Percentiles rank a stretch among this genome's conserved stretches.
These are phyloP conservation scores for Myiotriccus ornatus DNA, from an alignment of 2,797 vertebrate genomes.

Conservation along the genomic window DNA sequence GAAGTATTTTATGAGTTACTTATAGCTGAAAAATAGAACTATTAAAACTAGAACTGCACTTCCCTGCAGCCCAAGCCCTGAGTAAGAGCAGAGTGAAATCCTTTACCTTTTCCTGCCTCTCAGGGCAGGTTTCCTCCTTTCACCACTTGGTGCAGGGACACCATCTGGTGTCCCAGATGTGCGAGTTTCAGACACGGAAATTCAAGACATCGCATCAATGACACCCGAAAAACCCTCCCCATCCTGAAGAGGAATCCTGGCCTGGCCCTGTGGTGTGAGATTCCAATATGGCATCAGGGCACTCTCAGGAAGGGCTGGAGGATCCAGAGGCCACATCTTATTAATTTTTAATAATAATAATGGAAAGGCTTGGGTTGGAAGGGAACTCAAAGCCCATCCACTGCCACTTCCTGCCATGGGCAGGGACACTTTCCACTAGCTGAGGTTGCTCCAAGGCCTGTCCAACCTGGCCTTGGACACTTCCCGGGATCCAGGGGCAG, in stretches of 20 bases:
- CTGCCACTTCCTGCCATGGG: neutral
- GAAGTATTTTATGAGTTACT: rapidly evolving
- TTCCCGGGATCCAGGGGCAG: neutral
- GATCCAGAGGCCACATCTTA: neutral
- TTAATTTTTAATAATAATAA: neutral
- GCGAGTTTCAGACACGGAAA: rapidly evolving
- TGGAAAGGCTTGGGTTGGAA: no score
- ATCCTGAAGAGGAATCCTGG: rapidly evolving
- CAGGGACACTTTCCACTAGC: neutral
- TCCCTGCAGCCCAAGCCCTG: rapidly evolving
- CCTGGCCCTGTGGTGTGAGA: rapidly evolving
- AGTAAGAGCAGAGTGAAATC: rapidly evolving
- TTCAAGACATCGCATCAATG: rapidly evolving
- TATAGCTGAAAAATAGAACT: neutral
- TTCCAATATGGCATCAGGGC: rapidly evolving
- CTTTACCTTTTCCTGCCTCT: neutral
- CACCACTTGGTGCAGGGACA: neutral
- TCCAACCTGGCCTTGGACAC: neutral
- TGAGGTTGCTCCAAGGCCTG: neutral
- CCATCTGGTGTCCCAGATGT: neutral
- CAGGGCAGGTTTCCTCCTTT: neutral
- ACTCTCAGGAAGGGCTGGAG: neutral
- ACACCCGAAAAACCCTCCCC: neutral
- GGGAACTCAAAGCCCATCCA: neutral
- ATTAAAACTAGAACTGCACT: neutral